Percentiles rank a stretch among this genome's conserved stretches.
These are phyloP conservation scores for Luscinia luscinia DNA, from an alignment of 2,797 vertebrate species.

Conservation along the genomic window DNA sequence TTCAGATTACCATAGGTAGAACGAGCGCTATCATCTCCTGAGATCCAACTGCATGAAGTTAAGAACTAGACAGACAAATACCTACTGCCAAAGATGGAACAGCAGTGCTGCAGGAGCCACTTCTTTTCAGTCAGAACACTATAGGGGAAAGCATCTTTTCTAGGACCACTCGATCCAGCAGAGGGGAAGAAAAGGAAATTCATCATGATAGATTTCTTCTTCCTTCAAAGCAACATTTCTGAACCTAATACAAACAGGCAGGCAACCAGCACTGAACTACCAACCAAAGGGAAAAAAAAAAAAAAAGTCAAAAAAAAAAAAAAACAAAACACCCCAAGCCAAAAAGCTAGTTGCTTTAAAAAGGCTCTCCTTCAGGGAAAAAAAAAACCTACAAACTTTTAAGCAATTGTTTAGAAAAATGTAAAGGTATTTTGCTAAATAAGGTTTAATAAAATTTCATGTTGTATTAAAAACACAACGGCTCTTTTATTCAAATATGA, in stretches of 20 bases:
- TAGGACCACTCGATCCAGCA: neutral
- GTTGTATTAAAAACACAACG: neutral
- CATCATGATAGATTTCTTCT: neutral
- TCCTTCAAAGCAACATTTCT: neutral
- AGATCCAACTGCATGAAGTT: neutral
- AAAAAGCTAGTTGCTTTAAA: neutral
- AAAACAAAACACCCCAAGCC: rapidly evolving
- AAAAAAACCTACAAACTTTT: neutral
- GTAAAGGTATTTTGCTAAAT: neutral
- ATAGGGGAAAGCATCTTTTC: neutral
- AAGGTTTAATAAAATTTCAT: neutral
- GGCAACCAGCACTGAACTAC: neutral
- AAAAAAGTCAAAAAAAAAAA: neutral
- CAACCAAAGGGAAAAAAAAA: neutral
- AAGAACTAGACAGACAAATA: neutral
- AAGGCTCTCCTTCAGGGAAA: neutral
- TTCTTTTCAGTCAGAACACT: neutral
- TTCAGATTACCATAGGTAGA: neutral
- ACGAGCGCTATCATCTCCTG: neutral
- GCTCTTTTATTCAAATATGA: neutral
- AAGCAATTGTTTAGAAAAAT: neutral
- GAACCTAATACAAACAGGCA: neutral
- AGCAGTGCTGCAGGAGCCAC: neutral
- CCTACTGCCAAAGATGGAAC: neutral
- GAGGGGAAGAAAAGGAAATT: neutral